Percentiles rank a stretch among this genome's conserved stretches.
Conservation (phyloP, 2,888 invertebrate genomes). For the Operophtera brumata region DNA sequence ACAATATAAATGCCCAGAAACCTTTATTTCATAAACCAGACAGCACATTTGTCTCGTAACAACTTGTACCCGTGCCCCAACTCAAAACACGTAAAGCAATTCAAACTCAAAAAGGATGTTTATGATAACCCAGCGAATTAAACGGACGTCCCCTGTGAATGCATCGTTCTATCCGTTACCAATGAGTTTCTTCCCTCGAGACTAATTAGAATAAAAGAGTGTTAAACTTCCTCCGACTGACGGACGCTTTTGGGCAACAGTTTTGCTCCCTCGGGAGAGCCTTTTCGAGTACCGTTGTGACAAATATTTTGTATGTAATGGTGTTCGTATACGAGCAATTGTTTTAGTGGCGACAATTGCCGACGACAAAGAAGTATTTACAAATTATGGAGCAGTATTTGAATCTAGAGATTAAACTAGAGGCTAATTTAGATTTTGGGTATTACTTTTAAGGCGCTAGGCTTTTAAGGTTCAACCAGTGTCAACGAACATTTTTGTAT, state of each 20-base stretch:
- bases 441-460: too few species aligned
- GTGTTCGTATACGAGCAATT: not conserved
- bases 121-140: constrained; percentile 51
- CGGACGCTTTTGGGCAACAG: constrained; percentile 53
- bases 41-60: not conserved
- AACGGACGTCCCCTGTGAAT: constrained; percentile 50
- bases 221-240: constrained; percentile 66
- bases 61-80: constrained; percentile 12
- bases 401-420: too few species aligned
- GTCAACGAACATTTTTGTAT: too few species aligned
- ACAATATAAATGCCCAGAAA: not conserved
- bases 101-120: constrained; percentile 34
- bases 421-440: too few species aligned
- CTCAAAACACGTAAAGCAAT: constrained; percentile 16
- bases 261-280: constrained; percentile 40
- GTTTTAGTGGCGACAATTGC: not conserved
- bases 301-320: constrained; percentile 41
- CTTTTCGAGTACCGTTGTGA: constrained; percentile 39
- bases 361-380: not conserved
- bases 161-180: constrained; percentile 50
- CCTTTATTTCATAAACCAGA: not conserved
- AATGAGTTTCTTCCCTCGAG: constrained; percentile 57
- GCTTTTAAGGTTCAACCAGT: too few species aligned
- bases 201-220: constrained; percentile 75
- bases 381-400: too few species aligned